A percentile compares a stretch with the other conserved stretches of the same genome.
These are phyloP conservation scores for Hymenopus coronatus DNA, from an alignment of 2,888 invertebrate species.

Conservation along the genomic window DNA sequence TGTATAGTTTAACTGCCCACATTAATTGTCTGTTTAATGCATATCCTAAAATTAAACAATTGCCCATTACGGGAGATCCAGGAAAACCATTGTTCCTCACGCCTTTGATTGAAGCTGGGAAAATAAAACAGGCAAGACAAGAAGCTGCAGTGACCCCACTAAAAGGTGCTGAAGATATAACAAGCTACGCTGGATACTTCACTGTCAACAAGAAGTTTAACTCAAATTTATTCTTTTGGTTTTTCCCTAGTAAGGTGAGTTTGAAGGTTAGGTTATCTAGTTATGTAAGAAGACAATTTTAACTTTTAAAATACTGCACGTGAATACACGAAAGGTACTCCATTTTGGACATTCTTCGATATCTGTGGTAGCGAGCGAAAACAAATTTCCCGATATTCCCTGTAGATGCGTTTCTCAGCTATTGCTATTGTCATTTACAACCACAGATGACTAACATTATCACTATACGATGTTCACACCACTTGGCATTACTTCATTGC, in stretches of 20 bases:
- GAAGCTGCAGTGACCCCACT: slow-evolving; percentile 25
- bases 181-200: slow-evolving; percentile 76
- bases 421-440: no score
- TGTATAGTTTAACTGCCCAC: not conserved
- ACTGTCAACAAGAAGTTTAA: slow-evolving; percentile 75
- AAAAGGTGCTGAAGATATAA: slow-evolving; percentile 49
- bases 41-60: slow-evolving; percentile 31
- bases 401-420: no score
- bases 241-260: slow-evolving; percentile 52
- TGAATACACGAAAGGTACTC: no score
- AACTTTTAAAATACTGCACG: no score
- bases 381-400: no score
- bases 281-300: no score
- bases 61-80: slow-evolving; percentile 36
- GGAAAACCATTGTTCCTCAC: slow-evolving; percentile 72
- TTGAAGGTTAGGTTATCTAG: not conserved
- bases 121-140: slow-evolving; percentile 62
- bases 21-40: slow-evolving; percentile 21
- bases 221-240: slow-evolving; percentile 91
- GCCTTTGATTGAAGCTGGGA: slow-evolving; percentile 67
- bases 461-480: no score
- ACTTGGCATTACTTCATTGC: no score
- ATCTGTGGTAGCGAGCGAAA: no score
- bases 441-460: no score
- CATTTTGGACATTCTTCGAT: no score